Conservation (phyloP, 2,888 invertebrate species). For the Stratiomys singularior region DNA sequence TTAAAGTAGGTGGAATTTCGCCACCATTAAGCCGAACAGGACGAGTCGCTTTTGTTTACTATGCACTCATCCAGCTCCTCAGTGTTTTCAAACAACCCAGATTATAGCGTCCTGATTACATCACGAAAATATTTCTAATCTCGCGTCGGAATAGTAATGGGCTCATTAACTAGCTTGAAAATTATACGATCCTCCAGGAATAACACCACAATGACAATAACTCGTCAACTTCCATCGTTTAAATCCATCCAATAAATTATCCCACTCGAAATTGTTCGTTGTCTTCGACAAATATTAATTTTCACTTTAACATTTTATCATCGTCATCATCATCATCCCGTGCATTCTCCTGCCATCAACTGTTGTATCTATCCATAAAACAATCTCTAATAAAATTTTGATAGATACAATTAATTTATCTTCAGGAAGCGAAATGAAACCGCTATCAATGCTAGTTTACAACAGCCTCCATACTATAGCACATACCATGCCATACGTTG, state of each 20-base stretch:
- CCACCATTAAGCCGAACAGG: background rate
- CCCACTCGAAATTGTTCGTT: background rate
- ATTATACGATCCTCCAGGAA: background rate
- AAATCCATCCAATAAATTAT: background rate
- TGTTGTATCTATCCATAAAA: background rate
- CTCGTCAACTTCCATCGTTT: background rate
- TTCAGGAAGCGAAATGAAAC: slow-evolving; percentile 30
- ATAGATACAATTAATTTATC: slow-evolving; percentile 43
- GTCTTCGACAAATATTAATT: background rate
- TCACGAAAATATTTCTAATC: background rate
- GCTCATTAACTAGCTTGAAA: background rate
- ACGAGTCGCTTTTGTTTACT: background rate
- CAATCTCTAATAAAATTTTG: slow-evolving; percentile 28
- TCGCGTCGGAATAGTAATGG: background rate
- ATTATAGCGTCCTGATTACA: background rate
- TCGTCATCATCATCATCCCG: background rate
- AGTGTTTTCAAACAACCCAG: too few species aligned
- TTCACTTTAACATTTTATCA: background rate
- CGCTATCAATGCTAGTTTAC: slow-evolving; percentile 19
- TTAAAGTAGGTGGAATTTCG: slow-evolving; percentile 11
- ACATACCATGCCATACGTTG: background rate
- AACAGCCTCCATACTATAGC: background rate
- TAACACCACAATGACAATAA: background rate
- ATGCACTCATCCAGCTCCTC: too few species aligned
- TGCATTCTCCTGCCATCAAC: background rate